Base-by-base conservation (phyloP, 2,797 vertebrate genomes). In the Otolemur crassicaudatus region DNA sequence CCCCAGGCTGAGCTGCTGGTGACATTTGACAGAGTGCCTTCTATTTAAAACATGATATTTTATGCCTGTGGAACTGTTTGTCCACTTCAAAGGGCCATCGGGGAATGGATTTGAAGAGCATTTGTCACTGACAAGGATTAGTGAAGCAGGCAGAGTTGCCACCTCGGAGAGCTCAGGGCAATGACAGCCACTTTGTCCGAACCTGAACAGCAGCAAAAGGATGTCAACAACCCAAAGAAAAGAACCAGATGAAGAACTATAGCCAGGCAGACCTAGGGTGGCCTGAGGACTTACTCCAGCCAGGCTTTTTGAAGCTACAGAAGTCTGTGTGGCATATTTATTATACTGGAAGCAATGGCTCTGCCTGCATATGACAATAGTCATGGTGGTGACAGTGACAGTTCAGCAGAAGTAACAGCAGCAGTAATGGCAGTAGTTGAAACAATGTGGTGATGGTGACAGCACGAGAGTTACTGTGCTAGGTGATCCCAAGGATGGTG, bases 81-180 rank as follows among this genome's bases (percentile, higher is more conserved):
- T 91, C 94, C 75, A 81, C 94, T 95, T 97, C 97, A 91, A 76
- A 93, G 63, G 76, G 43, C 80, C 92, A 56, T 0, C 79, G 73
- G 94, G 80, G 86, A 87, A 87, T 65, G 58, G 49, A 91, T 79
- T 7, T 70, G 91, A 96, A 76, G 89, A 92, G 49, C 4, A 83
- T 95, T 94, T 95, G 80, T 97, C 96, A 97, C 91, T 95, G 95
- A 90, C 92, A 90, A 90, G 80, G 91, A 77, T 94, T 86, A 95
- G 80, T 77, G 95, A 95, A 91, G 91, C 96, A 91, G 63, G 94
- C 84, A 82, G 61, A 93, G 63, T 9, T 63, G 73, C 89, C 61
- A 56, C 94, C 93, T 96, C 87, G n/a, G 84, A 93, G 87, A 77
- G 72, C 84, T 85, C 16, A 6, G 23, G 43, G n/a, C 89, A 84